Evolutionary conservation across 1,140 invertebrate genomes (phyloP), one percentile per base, ranked within the genome.

Genomic region (Eciton burchellii): DNA sequence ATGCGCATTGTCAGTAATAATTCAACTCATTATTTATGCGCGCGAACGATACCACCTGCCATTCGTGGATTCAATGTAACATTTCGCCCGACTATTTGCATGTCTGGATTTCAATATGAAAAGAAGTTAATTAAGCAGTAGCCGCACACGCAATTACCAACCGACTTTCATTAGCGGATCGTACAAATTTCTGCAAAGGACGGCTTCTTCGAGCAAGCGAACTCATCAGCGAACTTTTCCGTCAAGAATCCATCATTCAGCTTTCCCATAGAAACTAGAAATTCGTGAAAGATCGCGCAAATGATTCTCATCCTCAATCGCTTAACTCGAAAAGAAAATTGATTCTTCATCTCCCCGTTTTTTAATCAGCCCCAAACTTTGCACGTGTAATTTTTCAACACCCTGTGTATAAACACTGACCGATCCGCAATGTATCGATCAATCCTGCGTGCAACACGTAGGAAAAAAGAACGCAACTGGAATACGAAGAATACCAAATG

Each of bases 11-110:
- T 56, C 63, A 49, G 63, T 79, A 79, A 79, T 79, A 79, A 79
- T 79, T 79, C 21, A 79, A 70, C 65, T 79, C 63, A 79, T 79
- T 79, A 79, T 79, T 79, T 79, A 79, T 79, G 63, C 49, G 74
- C 49, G 74, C 41, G 63, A 70, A 79, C 24, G 74, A 68, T 77
- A 77, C 45, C 57, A 76, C 29, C 63, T 79, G 74, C 35, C 74
- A 70, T 57, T 79, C 63, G 63, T 35, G 52, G 24, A 70, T 79
- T 56, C 12, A 43, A 76, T 76, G 59, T 26, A 76, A 79, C 70
- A 79, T 79, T 79, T 70, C 68, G 16, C n/a, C 19, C 2, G 74
- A 63, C 49, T 70, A 79, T 79, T 79, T 79, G 63, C 74, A 79
- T 79, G 63, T 79, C 74, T 70, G 63, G 43, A 79, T 68, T 79